These are phyloP conservation scores for Pocillopora damicornis DNA, from an alignment of 64 coral and sea anemone species.

Conservation along the genomic window DNA sequence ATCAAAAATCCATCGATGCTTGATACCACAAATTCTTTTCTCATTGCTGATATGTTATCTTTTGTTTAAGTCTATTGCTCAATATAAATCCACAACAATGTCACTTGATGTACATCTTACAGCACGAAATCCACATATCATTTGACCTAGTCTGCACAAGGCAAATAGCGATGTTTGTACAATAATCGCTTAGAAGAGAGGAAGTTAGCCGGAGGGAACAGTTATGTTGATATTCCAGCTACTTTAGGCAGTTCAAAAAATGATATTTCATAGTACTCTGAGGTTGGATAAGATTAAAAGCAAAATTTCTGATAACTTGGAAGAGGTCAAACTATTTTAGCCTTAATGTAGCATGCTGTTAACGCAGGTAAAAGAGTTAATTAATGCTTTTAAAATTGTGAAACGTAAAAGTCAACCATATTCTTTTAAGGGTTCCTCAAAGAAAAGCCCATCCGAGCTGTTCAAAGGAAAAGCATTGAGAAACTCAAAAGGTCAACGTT, in stretches of 20 bases:
- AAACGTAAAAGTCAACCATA: too few species aligned
- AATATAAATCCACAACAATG: constrained; percentile 7
- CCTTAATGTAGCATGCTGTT: too few species aligned
- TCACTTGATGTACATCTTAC: background rate
- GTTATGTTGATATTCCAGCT: background rate
- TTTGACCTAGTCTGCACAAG: background rate
- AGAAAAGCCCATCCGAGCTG: too few species aligned
- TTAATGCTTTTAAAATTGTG: too few species aligned
- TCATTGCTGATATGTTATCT: background rate
- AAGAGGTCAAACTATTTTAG: background rate
- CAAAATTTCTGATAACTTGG: background rate
- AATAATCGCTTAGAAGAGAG: background rate
- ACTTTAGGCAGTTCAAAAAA: background rate
- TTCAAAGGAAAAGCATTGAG: too few species aligned
- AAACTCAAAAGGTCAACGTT: too few species aligned
- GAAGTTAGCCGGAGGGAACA: background rate
- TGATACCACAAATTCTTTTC: constrained; percentile 22
- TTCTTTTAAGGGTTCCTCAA: too few species aligned
- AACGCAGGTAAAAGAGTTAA: too few species aligned
- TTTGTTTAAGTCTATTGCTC: background rate
- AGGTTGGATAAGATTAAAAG: background rate
- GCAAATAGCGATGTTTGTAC: background rate
- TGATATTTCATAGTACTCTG: background rate
- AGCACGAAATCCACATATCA: background rate
- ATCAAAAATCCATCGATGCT: background rate